Conservation (phyloP, 2,888 invertebrate species). For the Bombyx huttoni region DNA sequence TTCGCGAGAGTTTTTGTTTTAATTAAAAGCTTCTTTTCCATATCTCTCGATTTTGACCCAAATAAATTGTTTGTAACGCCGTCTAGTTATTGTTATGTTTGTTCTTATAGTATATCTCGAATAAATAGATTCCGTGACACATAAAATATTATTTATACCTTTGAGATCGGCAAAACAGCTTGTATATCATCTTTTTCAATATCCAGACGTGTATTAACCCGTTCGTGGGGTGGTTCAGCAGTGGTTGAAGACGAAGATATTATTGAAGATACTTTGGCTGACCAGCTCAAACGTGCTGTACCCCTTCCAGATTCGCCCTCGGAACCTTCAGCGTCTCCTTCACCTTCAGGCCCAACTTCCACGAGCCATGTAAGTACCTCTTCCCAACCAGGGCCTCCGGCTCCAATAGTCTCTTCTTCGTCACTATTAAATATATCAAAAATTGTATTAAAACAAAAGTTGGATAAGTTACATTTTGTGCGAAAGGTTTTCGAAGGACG, state of each 20-base stretch:
- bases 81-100: not conserved
- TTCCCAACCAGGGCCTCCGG: slow-evolving; percentile 71
- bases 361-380: slow-evolving; percentile 94
- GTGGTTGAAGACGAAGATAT: slow-evolving; percentile 41
- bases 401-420: slow-evolving; percentile 43
- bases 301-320: slow-evolving; percentile 77
- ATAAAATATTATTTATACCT: slow-evolving; percentile 73
- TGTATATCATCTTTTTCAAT: slow-evolving; percentile 95
- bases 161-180: slow-evolving; percentile 93
- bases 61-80: not conserved
- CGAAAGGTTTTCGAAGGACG: slow-evolving; percentile 22
- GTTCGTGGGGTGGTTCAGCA: slow-evolving; percentile 57
- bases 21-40: slow-evolving; percentile 1
- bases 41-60: not conserved
- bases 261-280: slow-evolving; percentile 64
- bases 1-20: slow-evolving; percentile 6
- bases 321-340: slow-evolving; percentile 53
- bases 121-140: not conserved
- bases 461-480: slow-evolving; percentile 18
- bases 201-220: slow-evolving; percentile 86
- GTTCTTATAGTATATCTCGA: not conserved
- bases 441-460: slow-evolving; percentile 3
- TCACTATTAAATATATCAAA: slow-evolving; percentile 25
- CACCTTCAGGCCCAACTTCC: slow-evolving; percentile 89
- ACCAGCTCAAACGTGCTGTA: slow-evolving; percentile 91